A percentile compares a stretch with the other conserved stretches of the same genome.
Conservation (phyloP, 2,797 vertebrate species). For the Luscinia luscinia region DNA sequence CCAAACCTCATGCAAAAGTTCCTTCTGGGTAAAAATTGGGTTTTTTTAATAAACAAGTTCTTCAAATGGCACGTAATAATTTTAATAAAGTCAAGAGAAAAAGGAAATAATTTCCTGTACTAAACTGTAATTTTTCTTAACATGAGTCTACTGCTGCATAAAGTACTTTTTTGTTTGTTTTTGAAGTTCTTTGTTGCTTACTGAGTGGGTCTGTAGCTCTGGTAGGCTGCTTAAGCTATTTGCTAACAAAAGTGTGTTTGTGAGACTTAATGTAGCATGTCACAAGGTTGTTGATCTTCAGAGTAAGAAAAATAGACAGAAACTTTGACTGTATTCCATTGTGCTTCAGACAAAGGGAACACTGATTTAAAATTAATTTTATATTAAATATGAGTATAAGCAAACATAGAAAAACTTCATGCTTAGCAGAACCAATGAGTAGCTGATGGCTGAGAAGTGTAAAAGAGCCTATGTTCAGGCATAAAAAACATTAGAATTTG, state of each 20-base stretch:
- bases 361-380: not conserved
- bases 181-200: conserved; percentile 16
- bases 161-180: not conserved
- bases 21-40: not conserved
- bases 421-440: not conserved
- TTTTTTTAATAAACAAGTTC: not conserved
- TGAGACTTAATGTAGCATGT: conserved; percentile 3
- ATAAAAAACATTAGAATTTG: not conserved
- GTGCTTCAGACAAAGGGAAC: not conserved
- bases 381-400: not conserved
- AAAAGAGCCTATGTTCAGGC: not conserved
- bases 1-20: not conserved
- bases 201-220: conserved; percentile 33
- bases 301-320: not conserved
- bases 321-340: conserved; percentile 9
- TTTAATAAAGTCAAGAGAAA: not conserved
- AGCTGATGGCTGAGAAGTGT: not conserved
- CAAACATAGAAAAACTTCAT: not conserved
- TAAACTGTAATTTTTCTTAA: not conserved
- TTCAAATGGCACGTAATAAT: not conserved
- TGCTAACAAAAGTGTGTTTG: conserved; percentile 39
- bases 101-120: not conserved
- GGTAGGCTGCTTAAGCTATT: conserved; percentile 40
- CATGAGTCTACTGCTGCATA: not conserved
- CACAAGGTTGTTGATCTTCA: conserved; percentile 53